Evolutionary conservation across 2,888 invertebrate genomes (phyloP), one percentile per base, ranked within the genome.

Genomic region (Cantharis rufa): DNA sequence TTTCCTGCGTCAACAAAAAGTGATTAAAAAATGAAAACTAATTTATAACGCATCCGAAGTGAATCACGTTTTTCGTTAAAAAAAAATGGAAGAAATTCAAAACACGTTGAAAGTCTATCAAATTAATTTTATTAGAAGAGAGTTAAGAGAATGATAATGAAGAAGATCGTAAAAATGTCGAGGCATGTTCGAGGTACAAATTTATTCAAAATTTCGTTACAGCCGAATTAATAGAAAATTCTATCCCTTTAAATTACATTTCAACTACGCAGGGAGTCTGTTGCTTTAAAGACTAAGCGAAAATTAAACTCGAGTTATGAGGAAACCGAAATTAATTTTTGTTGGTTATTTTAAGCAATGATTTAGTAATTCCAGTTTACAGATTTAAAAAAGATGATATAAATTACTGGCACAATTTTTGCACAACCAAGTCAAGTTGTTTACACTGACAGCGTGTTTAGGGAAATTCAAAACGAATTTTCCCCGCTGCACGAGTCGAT

Each of bases 341-440:
- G 70, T 64, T 72, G 28, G 63, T 63, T 72, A 66, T 72, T 72
- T 72, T 64, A 72, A 72, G 66, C 21, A 72, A 72, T 64, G 71
- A 66, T 66, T 64, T 28, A 72, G 27, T 72, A 72, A 64, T 72
- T 72, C 48, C 63, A 27, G 64, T 72, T 48, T 32, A 15, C n/a
- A 21, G 64, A 63, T 28, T 71, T 71, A 28, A 63, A 71, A 71
- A 63, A 63, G 64, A 10, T 63, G 71, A 71, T 71, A 71, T 64
- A 71, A 71, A 71, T 71, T 70, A 70, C 61, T 4, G 18, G 18
- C 16, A 61, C 32, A 32, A 61, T 48, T 70, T 70, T 70, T 32
- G 18, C 70, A 63, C 28, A 27, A 66, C 21, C 21, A 66, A 66
- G 18, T 66, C 64, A 66, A 66, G 21, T 66, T 66, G 64, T 66